Evolutionary conservation across 2,888 invertebrate genomes (phyloP).

Genomic region (Papilio protenor): DNA sequence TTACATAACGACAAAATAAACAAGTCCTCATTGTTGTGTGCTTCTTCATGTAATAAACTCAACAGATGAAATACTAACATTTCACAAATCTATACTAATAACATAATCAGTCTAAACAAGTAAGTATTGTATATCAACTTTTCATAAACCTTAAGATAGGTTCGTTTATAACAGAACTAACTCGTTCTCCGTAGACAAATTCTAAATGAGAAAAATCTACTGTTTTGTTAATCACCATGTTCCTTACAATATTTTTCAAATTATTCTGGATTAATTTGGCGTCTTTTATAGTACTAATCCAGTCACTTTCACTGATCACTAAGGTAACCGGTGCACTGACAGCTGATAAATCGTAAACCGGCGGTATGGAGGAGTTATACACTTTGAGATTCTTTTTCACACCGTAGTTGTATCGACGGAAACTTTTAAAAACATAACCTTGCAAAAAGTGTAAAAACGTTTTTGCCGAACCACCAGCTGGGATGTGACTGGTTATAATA

Average conservation of each 20-base stretch:
- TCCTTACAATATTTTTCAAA: conserved; percentile 61
- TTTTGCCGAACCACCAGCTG: conserved; percentile 69
- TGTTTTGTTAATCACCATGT: conserved; percentile 60
- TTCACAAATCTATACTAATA: not conserved
- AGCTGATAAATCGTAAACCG: conserved; percentile 63
- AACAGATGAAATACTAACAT: not conserved
- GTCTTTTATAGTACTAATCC: conserved; percentile 67
- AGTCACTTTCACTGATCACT: conserved; percentile 69
- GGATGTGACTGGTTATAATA: conserved; percentile 69
- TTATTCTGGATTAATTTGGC: conserved; percentile 57
- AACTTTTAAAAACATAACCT: conserved; percentile 63
- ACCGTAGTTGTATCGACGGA: conserved; percentile 71
- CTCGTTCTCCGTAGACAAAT: conserved; percentile 70
- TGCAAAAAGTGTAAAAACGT: conserved; percentile 72
- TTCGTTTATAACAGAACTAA: conserved; percentile 64
- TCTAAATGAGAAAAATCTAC: conserved; percentile 74
- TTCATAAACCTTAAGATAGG: conserved; percentile 60
- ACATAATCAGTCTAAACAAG: conserved; percentile 6
- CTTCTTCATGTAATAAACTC: not conserved
- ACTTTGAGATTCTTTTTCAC: conserved; percentile 54
- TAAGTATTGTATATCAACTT: not conserved
- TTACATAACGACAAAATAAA: not conserved
- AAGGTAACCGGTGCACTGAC: conserved; percentile 65
- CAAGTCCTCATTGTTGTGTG: not conserved
- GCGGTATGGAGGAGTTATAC: conserved; percentile 63